Base-by-base conservation (phyloP, 2,888 invertebrate species). In the Napeogenes inachia region DNA sequence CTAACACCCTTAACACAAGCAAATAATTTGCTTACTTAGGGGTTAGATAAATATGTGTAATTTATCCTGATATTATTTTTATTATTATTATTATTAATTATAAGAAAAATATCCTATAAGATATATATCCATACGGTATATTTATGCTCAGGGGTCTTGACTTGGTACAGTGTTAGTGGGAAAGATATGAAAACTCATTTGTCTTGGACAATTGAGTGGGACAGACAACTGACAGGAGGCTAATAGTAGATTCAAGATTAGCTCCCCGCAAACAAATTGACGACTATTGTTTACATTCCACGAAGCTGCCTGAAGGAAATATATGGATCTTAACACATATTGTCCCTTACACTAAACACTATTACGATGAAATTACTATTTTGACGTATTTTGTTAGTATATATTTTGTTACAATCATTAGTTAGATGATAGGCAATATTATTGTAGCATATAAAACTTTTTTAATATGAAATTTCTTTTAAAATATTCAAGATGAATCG, bases 191-290 rank as follows among this genome's bases (percentile, higher is more conserved):
- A 67, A 66, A 61, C 61, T 60, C 68, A 66, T 70, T 70, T 68
- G 70, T 70, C 68, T 67, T 60, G 68, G 68, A 71, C 73, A 75
- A 73, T 64, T 72, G 74, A 68, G 71, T 69, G 64, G 68, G 72
- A 70, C 70, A 67, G 71, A 69, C 73, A 73, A 71, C 67, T 70
- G 71, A 69, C 71, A 61, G 65, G 61, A 70, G 70, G 65, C 71
- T 75, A 75, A 76, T 75, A 77, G 75, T 70, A 71, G 76, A 76
- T 76, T 70, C 67, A 65, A 75, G 80, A 78, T 80, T 75, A 73
- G 70, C 72, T 68, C 73, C 70, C 74, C 75, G 58, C 59, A 63
- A 59, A 69, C 65, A 66, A 69, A 69, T 66, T 50, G 65, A 61
- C 55, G 59, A 54, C 60, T 60, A 63, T 64, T 53, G 61, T 61